phyloP scores from a whole-genome alignment of 2,113 vertebrate genomes.

The Peucedramus taeniatus region DNA sequence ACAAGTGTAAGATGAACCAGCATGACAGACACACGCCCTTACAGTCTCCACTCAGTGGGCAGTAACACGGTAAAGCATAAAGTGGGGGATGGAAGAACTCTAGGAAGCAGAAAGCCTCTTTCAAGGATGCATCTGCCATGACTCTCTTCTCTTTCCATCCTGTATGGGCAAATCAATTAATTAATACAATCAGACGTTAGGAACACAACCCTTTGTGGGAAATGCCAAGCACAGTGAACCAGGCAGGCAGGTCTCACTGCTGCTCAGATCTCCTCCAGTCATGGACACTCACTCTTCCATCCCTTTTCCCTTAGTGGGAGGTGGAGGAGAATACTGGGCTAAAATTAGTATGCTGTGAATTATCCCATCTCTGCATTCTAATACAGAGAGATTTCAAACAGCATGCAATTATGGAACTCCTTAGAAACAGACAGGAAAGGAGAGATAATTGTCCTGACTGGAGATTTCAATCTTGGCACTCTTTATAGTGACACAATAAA shows the following conservation, averaged over 20 bases:
- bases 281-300: neutral
- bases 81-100: neutral
- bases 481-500: neutral
- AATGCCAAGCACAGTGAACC: neutral
- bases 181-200: neutral
- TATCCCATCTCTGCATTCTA: neutral
- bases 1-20: neutral
- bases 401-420: neutral
- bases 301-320: neutral
- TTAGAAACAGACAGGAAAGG: neutral
- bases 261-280: neutral
- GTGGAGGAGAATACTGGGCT: neutral
- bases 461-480: neutral
- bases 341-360: neutral
- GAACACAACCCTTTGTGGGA: neutral
- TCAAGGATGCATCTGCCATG: neutral
- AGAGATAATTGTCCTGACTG: neutral
- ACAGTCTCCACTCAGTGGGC: neutral
- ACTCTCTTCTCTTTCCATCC: neutral
- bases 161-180: neutral
- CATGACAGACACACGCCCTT: accelerated
- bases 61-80: neutral
- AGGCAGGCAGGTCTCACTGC: neutral
- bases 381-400: neutral
- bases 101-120: neutral